These are phyloP conservation scores for Callipepla squamata DNA, from an alignment of 2,113 vertebrate genomes.

Conservation along the genomic window DNA sequence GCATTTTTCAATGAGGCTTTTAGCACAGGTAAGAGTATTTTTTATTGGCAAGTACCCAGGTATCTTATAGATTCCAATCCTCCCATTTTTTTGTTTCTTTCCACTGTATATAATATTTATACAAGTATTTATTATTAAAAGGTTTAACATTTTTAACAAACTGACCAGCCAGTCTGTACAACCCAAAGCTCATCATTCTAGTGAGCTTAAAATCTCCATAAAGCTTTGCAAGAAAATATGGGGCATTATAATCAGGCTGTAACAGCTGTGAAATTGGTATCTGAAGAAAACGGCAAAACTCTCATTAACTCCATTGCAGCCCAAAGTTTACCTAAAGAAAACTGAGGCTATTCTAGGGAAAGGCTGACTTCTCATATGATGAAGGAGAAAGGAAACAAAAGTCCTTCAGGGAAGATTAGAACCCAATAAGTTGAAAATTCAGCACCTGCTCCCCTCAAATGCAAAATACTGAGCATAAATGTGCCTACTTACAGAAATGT, in stretches of 20 bases:
- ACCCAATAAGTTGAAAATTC: slow-evolving; percentile 1
- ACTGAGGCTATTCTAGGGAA: not conserved
- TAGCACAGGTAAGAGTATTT: not conserved
- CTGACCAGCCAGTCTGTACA: not conserved
- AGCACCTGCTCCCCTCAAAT: not conserved
- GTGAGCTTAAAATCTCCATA: not conserved
- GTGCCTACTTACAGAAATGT: not conserved
- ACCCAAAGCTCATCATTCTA: not conserved
- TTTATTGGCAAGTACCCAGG: not conserved
- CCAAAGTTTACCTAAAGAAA: not conserved
- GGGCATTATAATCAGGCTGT: not conserved
- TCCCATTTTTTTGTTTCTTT: not conserved
- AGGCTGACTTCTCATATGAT: not conserved
- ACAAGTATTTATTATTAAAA: not conserved
- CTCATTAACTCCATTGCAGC: not conserved
- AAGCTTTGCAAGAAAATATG: not conserved
- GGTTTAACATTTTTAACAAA: not conserved
- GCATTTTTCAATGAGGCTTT: not conserved
- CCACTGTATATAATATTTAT: not conserved
- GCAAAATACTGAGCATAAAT: not conserved
- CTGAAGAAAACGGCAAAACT: not conserved
- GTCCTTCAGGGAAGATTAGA: not conserved
- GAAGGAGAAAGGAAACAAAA: not conserved
- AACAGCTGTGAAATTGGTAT: not conserved
- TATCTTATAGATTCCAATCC: not conserved